Base-by-base conservation (phyloP, 1,140 invertebrate species). In the Pentalonia nigronervosa region DNA sequence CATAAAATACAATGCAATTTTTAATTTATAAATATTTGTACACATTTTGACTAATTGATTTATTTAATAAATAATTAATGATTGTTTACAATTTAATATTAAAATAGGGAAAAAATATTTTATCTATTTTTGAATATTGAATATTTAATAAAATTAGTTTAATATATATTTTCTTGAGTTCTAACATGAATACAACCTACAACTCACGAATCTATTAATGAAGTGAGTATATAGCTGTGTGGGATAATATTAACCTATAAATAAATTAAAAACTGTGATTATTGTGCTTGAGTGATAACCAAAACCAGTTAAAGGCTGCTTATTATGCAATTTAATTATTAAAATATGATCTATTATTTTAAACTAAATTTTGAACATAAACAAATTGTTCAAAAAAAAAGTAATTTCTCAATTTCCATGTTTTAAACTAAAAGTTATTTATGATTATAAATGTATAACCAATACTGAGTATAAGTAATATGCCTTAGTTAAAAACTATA, bases 291-390 rank as follows among this genome's bases (percentile, higher is more conserved):
- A 67, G 30, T 67, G 56, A 60, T 60, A 41, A 47, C 1, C 6
- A 36, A 60, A 90, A 60, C 41, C 41, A 90, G 50, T 23, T 90
- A 90, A 67, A 67, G 56, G 89, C 41, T 90, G 56, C 45, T 90
- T 90, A 17, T 60, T 45, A 67, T 89, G 1, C 45, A 87, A 87
- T 25, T 84, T 41, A 30, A 41, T 48, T 48, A n/a, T 34, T 87
- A 48, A 48, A 48, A 87, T 47, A 45, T 6, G n/a, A 21, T 53
- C 17, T 17, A 50, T 88, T 88, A 88, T 50, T n/a, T 48, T 20
- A 4, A 87, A 87, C 84, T 60, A 60, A 25, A 60, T 60, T 30
- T 60, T 53, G 21, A 53, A 60, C 56, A 67, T 30, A 47, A 47
- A 86, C 0, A 83, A 83, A 36, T 83, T 36, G 34, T 81, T 83